Evolutionary conservation across 2,888 invertebrate species (phyloP), one percentile per base, ranked within the genome.

Genomic region (Agrochola lychnidis): DNA sequence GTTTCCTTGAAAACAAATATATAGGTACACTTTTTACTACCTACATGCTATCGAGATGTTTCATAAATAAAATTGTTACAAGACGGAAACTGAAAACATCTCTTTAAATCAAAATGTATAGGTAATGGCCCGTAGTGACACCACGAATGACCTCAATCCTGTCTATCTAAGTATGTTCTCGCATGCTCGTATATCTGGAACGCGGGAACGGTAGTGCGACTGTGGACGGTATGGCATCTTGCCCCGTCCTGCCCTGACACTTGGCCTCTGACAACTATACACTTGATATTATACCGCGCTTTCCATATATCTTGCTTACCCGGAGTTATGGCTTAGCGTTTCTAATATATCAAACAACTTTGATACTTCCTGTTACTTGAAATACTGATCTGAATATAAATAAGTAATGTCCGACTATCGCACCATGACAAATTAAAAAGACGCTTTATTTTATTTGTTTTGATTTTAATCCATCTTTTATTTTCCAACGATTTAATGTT

Each of bases 141-240:
- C 90, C 74, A 78, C 83, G 86, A 75, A 78, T 85, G 92, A 91
- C 93, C 93, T 90, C 92, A 89, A 91, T 93, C 90, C 90, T 87
- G 79, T 82, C 75, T 83, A 85, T 82, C 75, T 79, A 88, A 89
- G 88, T 86, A 88, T 89, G 90, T 89, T 89, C 90, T 92, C 88
- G 91, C 91, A 90, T 92, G 91, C 89, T 87, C 88, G 90, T 91
- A 90, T 93, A 95, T 96, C 94, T 95, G 91, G 96, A 94, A 95
- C 95, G 95, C 95, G 95, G 94, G 95, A 95, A 95, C 94, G 93
- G 93, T 93, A 93, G 93, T 93, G 90, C 89, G 87, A 89, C 90
- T 88, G 88, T 88, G 92, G 92, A 92, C 92, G 91, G 92, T 90
- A 90, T 89, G 90, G 89, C 90, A 90, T 93, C 92, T 91, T 90